A percentile compares a stretch with the other conserved stretches of the same genome.
phyloP scores from a whole-genome alignment of 2,888 invertebrate species.

The Sesia bembeciformis region DNA sequence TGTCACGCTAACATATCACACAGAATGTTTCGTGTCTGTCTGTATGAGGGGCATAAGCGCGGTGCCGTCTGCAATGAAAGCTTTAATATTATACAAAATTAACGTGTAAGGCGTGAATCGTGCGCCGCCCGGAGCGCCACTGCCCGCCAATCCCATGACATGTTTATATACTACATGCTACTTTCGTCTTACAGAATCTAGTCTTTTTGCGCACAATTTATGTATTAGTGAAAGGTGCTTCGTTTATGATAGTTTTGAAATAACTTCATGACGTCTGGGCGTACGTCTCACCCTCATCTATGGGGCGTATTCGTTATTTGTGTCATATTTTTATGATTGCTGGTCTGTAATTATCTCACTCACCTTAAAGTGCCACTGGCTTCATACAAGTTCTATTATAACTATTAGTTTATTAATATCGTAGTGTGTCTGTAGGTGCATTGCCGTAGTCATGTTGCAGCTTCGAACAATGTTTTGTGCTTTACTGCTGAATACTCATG shows the following conservation, averaged over 20 bases:
- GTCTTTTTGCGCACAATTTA: constrained; percentile 67
- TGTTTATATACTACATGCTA: constrained; percentile 7
- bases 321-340: constrained; percentile 63
- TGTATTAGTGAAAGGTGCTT: constrained; percentile 59
- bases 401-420: constrained; percentile 29
- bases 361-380: constrained; percentile 67
- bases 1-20: constrained; percentile 25
- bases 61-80: constrained; percentile 39
- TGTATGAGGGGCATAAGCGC: too few relatives aligned
- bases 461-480: constrained; percentile 68
- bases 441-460: constrained; percentile 66
- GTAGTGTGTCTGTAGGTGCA: constrained; percentile 18
- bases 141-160: constrained; percentile 39
- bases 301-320: constrained; percentile 23
- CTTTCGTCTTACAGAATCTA: constrained; percentile 57
- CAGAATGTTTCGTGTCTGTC: constrained; percentile 2
- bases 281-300: background rate
- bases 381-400: constrained; percentile 34
- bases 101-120: constrained; percentile 9
- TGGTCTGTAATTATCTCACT: constrained; percentile 37
- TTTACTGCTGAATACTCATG: constrained; percentile 74
- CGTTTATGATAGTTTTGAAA: constrained; percentile 39
- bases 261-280: background rate
- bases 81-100: constrained; percentile 47
- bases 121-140: background rate